Conservation (phyloP, 2,888 invertebrate genomes). For the Hypselothyrea guttata region DNA sequence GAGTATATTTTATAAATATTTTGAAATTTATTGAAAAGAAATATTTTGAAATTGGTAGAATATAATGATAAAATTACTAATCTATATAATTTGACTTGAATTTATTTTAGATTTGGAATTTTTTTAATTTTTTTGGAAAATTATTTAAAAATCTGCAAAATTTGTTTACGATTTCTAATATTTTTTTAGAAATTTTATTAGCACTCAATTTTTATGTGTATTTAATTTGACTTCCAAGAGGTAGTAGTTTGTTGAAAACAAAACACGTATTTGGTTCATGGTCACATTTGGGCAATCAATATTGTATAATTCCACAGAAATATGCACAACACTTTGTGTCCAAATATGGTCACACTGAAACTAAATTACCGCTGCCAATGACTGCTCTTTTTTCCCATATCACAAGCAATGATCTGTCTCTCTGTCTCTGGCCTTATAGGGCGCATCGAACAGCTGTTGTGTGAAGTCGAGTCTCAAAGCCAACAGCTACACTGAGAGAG, state of each 20-base stretch:
- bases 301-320: slow-evolving; percentile 18
- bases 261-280: slow-evolving; percentile 22
- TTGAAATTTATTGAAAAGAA: too few species aligned
- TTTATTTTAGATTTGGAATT: too few species aligned
- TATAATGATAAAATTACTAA: too few species aligned
- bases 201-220: too few species aligned
- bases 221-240: too few species aligned
- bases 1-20: too few species aligned
- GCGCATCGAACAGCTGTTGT: slow-evolving; percentile 39
- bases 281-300: slow-evolving; percentile 28
- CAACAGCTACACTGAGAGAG: neutral
- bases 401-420: neutral
- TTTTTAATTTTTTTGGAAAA: too few species aligned
- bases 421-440: neutral
- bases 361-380: slow-evolving; percentile 24
- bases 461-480: slow-evolving; percentile 29
- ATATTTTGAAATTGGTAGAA: too few species aligned
- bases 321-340: slow-evolving; percentile 24
- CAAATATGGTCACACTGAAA: slow-evolving; percentile 49
- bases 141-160: too few species aligned
- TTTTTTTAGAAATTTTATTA: too few species aligned
- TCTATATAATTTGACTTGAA: too few species aligned
- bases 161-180: too few species aligned
- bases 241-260: slow-evolving; percentile 15
- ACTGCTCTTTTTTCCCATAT: slow-evolving; percentile 5